Percentiles rank a stretch among this genome's conserved stretches.
Conservation (phyloP, 1,140 invertebrate species). For the Asbolus verrucosus region DNA sequence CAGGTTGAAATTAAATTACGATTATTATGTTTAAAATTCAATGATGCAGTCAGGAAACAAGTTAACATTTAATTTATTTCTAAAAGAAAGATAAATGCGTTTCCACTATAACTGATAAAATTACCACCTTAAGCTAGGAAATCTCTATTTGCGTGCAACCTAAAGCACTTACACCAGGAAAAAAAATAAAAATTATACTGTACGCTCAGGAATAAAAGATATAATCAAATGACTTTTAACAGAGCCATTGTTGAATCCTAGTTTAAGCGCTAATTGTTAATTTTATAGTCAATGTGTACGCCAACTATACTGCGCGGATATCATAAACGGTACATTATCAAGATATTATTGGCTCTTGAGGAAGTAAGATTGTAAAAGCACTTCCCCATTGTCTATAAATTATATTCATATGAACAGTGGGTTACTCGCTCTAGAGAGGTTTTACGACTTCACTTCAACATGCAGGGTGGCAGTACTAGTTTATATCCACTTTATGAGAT, state of each 20-base stretch:
- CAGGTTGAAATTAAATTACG: conserved; percentile 20
- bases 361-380: no score
- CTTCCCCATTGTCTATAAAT: no score
- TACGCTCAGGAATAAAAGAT: conserved; percentile 11
- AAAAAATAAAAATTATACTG: conserved; percentile 30
- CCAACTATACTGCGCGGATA: no score
- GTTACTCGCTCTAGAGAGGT: no score
- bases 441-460: no score
- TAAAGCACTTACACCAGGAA: conserved; percentile 9
- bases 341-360: no score
- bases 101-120: conserved; percentile 21
- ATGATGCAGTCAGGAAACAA: conserved; percentile 27
- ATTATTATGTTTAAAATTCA: conserved; percentile 29
- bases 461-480: no score
- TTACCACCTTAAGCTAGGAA: conserved; percentile 18
- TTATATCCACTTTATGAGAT: no score
- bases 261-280: conserved; percentile 27
- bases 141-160: conserved; percentile 21
- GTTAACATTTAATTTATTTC: conserved; percentile 23
- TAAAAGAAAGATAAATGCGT: conserved; percentile 11
- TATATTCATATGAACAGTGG: no score
- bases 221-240: conserved; percentile 16
- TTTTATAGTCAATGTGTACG: no score
- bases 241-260: conserved; percentile 25
- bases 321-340: no score